These are phyloP conservation scores for Macroglossus sobrinus DNA, from an alignment of 2,113 vertebrate species.

Conservation along the genomic window DNA sequence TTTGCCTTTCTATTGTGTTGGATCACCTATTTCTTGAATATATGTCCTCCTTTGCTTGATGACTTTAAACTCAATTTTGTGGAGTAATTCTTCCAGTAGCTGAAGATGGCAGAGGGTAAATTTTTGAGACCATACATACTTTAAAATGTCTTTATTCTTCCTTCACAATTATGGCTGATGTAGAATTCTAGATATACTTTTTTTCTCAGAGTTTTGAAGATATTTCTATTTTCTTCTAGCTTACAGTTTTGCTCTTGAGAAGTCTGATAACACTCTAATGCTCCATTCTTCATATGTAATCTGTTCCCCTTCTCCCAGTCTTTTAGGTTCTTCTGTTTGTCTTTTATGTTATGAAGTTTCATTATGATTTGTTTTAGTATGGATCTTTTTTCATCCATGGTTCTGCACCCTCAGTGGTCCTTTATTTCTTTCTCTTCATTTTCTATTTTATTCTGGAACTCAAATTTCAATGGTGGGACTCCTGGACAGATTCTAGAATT, in stretches of 20 bases:
- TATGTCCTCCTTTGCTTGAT: not conserved
- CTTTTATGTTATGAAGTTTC: not conserved
- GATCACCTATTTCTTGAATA: not conserved
- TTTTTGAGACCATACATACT: not conserved
- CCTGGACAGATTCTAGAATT: not conserved
- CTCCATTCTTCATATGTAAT: not conserved
- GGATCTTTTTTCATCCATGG: not conserved
- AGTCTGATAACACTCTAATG: not conserved
- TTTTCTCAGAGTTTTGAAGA: not conserved
- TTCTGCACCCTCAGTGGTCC: not conserved
- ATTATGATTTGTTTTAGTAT: not conserved
- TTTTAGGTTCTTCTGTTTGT: constrained; percentile 7
- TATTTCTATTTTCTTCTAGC: not conserved
- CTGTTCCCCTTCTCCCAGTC: not conserved
- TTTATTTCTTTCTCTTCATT: not conserved
- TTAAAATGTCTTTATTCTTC: not conserved
- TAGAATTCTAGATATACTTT: not conserved
- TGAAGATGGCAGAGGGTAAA: not conserved
- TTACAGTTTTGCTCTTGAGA: not conserved
- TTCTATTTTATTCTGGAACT: not conserved
- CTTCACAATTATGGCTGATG: not conserved
- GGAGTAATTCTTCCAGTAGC: not conserved
- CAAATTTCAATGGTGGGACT: not conserved
- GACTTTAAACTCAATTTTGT: not conserved
- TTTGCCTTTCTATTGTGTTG: not conserved